A percentile compares a stretch with the other conserved stretches of the same genome.
Conservation (phyloP, 2,888 invertebrate species). For the Osmoderma eremita region DNA sequence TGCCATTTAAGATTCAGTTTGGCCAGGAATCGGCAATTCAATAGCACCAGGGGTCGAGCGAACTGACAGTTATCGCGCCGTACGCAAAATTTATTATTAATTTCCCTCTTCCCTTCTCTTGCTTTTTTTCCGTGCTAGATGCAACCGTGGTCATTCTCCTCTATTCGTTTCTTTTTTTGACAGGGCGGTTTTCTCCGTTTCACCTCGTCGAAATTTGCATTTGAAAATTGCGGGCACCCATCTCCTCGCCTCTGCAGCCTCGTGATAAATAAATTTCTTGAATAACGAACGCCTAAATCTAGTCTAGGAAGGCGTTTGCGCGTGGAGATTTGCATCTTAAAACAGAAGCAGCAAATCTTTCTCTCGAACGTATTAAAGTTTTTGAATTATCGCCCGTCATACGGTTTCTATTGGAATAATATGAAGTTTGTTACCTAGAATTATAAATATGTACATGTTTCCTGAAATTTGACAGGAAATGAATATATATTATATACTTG, state of each 20-base stretch:
- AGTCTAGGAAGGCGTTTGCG: background rate
- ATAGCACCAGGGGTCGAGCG: constrained; percentile 42
- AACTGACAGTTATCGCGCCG: constrained; percentile 43
- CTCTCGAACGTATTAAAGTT: too few species aligned
- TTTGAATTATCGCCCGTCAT: too few species aligned
- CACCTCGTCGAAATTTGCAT: constrained; percentile 38
- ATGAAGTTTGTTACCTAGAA: too few species aligned
- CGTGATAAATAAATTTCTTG: constrained; percentile 18
- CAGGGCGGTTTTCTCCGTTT: constrained; percentile 22
- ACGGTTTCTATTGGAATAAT: too few species aligned
- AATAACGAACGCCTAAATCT: constrained; percentile 20
- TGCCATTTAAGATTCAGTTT: constrained; percentile 43
- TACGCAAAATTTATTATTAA: constrained; percentile 43
- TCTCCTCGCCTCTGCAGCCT: constrained; percentile 5
- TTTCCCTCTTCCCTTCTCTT: constrained; percentile 26
- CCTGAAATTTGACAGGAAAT: too few species aligned
- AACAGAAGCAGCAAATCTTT: too few species aligned
- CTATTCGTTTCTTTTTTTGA: constrained; percentile 17
- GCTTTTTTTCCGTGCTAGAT: constrained; percentile 32
- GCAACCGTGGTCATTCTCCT: constrained; percentile 29
- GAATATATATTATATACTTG: too few species aligned
- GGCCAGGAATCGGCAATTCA: constrained; percentile 41
- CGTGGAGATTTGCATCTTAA: background rate
- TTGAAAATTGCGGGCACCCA: constrained; percentile 32
- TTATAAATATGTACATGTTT: too few species aligned